Evolutionary conservation across 2,113 vertebrate genomes (phyloP), one percentile per base, ranked within the genome.

Genomic region (Athene noctua): DNA sequence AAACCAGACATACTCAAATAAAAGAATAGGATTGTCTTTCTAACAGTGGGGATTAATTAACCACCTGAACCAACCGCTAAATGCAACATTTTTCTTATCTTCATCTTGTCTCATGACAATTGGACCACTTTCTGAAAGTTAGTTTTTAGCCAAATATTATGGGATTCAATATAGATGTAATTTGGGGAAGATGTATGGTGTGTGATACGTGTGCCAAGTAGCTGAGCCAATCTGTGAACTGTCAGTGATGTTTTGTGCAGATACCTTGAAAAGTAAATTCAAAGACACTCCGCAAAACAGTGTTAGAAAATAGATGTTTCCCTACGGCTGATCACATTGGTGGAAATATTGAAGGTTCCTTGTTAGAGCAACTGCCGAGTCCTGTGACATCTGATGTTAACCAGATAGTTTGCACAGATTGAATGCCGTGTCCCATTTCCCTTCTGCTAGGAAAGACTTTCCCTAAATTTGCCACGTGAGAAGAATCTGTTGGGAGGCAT

Each of bases 361-460:
- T 81, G 23, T 72, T 72, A 79, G 65, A 89, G 29, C 87, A 78
- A 4, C 59, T 75, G 58, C 85, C 10, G 7, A 55, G 61, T 84
- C 78, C 74, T 80, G 57, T 77, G 54, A 38, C 25, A 86, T 70
- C 44, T 75, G 80, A 87, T 44, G 57, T 63, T 90, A 79, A 86
- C 54, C n/a, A 61, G 47, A 80, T 4, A 91, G 62, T 75, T 87
- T 87, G 65, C 80, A 79, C 49, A 78, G 68, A 92, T 26, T 94
- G 47, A 94, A 86, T 29, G 15, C 21, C 0, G 0, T 40, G 54
- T 88, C 58, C 80, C 29, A 42, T 94, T 92, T 94, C 46, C 86
- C 42, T 96, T 94, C 61, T 88, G 81, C 52, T 94, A 65, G 75
- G 63, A 73, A 92, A 77, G 58, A 21, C 54, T 90, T 82, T 27